Percentiles rank a stretch among this genome's conserved stretches.
These are phyloP conservation scores for Elysia chlorotica DNA, from an alignment of 1,140 invertebrate species.

Conservation along the genomic window DNA sequence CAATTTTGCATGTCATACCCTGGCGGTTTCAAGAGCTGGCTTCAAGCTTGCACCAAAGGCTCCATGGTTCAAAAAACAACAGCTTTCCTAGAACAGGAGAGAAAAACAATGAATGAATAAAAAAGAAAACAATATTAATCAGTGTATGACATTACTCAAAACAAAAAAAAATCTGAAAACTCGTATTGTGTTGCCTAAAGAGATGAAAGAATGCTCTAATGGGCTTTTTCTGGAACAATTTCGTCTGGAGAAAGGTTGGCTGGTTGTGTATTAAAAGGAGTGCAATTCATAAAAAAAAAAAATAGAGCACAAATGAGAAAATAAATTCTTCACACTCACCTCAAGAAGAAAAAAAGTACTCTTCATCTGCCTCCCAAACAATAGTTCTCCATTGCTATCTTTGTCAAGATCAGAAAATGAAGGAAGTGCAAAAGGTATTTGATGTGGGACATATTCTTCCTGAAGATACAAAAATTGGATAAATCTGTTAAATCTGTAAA, in stretches of 20 bases:
- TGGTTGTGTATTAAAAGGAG: no score
- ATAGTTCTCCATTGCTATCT: slow-evolving; percentile 4
- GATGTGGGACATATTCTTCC: slow-evolving; percentile 43
- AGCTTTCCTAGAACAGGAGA: slow-evolving; percentile 37
- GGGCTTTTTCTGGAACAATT: no score
- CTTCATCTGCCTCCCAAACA: slow-evolving; percentile 40
- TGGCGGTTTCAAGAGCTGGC: slow-evolving; percentile 47
- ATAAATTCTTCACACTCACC: no score
- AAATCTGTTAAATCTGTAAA: no score
- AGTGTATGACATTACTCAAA: no score
- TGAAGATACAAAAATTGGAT: slow-evolving; percentile 19
- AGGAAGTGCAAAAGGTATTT: slow-evolving; percentile 33
- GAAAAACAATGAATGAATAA: neutral
- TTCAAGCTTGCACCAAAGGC: slow-evolving; percentile 58
- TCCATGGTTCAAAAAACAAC: slow-evolving; percentile 60
- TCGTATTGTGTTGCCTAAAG: no score
- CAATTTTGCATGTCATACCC: slow-evolving; percentile 33
- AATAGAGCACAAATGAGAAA: no score
- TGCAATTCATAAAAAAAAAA: no score
- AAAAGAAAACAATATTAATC: no score
- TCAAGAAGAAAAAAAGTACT: slow-evolving; percentile 46
- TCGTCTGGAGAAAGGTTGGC: no score
- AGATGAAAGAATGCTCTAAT: no score
- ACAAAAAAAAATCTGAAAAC: no score
- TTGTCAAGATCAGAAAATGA: slow-evolving; percentile 25